Evolutionary conservation across 2,113 vertebrate genomes (phyloP), one percentile per base, ranked within the genome.

Genomic region (Rhombomys opimus): DNA sequence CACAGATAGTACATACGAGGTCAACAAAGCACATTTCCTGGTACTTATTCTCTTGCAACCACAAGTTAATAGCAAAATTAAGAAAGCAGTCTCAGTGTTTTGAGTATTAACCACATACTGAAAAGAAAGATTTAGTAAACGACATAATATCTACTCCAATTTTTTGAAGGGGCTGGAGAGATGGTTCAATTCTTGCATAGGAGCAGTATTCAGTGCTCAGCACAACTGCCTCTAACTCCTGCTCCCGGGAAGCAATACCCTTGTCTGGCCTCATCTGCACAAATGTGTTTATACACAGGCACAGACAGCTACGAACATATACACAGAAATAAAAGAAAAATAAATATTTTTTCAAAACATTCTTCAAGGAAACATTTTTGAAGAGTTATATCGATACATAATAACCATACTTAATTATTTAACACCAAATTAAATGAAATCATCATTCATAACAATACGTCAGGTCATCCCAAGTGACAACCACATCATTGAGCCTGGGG

Each of bases 1-100:
- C 11, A 87, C 1, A 76, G 12, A n/a, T 1, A 70, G 35, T 73
- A 20, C 35, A 57, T 18, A 30, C 41, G 11, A 70, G 73, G 18
- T 63, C 65, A 90, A 78, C 23, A 89, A 63, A 91, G 30, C 76
- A 90, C 85, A 80, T 88, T 85, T 50, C 46, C 90, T 38, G 41
- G 23, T 46, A 59, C 38, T 75, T 90, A 15, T 50, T 95, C 72
- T 80, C n/a, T 94, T 80, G 46, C 72, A 7, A 86, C 2, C 4
- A 68, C 23, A 22, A n/a, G 57, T 81, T 82, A 87, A 72, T 32
- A 87, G 12, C 70, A 93, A 94, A 87, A 92, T 13, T 59, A 85
- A 89, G 52, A 52, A 3, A 95, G 32, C 5, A 88, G 57, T 32
- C 77, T 85, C 57, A 78, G 32, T 88, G 15, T 90, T 95, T 88